Evolutionary conservation across 2,797 vertebrate genomes (phyloP).

Genomic region (Parambassis ranga): DNA sequence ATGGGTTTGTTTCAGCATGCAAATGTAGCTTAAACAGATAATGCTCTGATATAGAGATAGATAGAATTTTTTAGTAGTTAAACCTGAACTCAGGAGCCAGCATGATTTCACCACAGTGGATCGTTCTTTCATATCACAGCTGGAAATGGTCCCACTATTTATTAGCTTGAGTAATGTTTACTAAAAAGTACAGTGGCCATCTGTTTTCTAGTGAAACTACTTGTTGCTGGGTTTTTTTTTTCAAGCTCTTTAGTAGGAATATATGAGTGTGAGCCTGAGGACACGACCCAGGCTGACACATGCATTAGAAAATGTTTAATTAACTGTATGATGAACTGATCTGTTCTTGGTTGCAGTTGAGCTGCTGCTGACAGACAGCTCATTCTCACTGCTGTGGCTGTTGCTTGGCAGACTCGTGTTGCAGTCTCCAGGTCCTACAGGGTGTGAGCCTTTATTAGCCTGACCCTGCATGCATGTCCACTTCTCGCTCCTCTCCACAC

Average conservation of each 20-base stretch:
- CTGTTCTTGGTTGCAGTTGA: neutral
- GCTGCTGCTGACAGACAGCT: slow-evolving; percentile 6
- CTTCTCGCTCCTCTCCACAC: slow-evolving; percentile 8
- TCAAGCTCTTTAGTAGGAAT: neutral
- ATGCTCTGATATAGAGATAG: too few relatives aligned
- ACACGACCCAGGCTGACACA: neutral
- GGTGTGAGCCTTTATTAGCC: slow-evolving; percentile 46
- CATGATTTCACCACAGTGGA: too few relatives aligned
- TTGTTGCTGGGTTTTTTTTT: neutral
- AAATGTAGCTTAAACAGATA: slow-evolving; percentile 31
- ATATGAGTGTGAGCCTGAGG: neutral
- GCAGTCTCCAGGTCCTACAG: slow-evolving; percentile 6
- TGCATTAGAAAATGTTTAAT: neutral
- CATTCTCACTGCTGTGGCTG: slow-evolving; percentile 3
- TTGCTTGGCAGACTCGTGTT: slow-evolving; percentile 29
- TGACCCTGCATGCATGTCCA: slow-evolving; percentile 1
- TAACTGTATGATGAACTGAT: too few relatives aligned
- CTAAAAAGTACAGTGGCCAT: neutral
- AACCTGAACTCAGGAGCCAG: too few relatives aligned
- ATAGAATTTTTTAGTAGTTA: too few relatives aligned
- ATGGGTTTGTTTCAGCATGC: slow-evolving; percentile 27
- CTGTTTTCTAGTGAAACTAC: neutral
- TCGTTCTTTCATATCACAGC: too few relatives aligned
- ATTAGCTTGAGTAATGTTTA: neutral
- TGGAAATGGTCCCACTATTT: neutral